Evolutionary conservation across 1,140 invertebrate genomes (phyloP), one percentile per base, ranked within the genome.

Genomic region (Macrostomum lignano): DNA sequence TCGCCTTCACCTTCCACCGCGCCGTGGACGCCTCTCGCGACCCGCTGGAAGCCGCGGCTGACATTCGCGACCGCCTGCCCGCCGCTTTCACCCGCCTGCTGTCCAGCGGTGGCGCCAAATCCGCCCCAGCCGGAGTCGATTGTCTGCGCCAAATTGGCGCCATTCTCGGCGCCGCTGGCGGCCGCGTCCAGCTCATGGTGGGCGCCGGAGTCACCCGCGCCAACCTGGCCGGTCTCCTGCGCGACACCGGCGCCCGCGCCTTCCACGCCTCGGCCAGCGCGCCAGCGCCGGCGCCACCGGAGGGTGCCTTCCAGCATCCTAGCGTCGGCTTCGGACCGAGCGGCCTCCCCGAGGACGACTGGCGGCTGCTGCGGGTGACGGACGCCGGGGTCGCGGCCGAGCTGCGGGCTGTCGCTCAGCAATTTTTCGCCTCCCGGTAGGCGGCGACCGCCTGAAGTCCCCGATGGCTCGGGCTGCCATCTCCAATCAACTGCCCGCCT

Each of bases 21-120:
- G 77, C 77, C 0, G 77, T 81, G 49, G 77, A 81, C 52, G 50
- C 71, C 21, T 51, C 53, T n/a, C 19, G 38, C 1, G 46, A 66
- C 40, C 69, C 72, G 7, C 39, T 65, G 0, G 49, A 61, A 33
- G 61, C 67, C 14, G 46, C 76, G 1, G 52, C 70, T 36, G 52
- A 55, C 3, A 59, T 79, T 2, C 66, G n/a, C n/a, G n/a, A n/a
- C n/a, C n/a, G n/a, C n/a, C n/a, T 68, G 14, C 44, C 65, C 6
- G 46, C 79, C 2, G 74, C 73, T 11, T 79, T 78, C 46, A 46
- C 60, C 20, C 61, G 74, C 32, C 48, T 81, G 25, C 49, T 81
- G 2, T 78, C 73, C 2, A 78, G 74, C 40, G 75, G 75, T 0
- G 45, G 46, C 30, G 20, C 35, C 20, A 36, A 51, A 7, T 65